A percentile compares a stretch with the other conserved stretches of the same genome.
Conservation (phyloP, 2,888 invertebrate genomes). For the Lochmaea crataegi region DNA sequence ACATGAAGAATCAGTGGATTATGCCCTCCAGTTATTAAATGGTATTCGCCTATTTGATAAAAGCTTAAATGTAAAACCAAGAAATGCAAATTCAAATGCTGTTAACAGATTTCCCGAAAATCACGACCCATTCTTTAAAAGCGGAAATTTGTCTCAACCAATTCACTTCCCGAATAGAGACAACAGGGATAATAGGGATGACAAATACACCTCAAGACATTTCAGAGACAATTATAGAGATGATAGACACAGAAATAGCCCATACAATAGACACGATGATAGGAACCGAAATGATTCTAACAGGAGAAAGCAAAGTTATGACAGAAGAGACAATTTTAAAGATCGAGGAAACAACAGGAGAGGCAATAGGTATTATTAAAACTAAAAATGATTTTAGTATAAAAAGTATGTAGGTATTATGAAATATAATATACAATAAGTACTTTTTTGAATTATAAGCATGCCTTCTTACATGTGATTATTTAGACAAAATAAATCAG, state of each 20-base stretch:
- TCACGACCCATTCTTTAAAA: background rate
- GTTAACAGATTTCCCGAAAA: conserved; percentile 34
- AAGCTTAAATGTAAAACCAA: conserved; percentile 67
- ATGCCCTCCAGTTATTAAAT: conserved; percentile 79
- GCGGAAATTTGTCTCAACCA: background rate
- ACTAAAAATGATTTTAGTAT: background rate
- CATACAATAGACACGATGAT: conserved; percentile 36
- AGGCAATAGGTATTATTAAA: conserved; percentile 34
- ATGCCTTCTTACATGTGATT: background rate
- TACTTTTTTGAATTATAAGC: background rate
- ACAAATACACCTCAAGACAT: background rate
- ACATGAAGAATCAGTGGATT: conserved; percentile 80
- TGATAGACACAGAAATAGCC: conserved; percentile 38
- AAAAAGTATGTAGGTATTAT: background rate
- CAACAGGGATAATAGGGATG: conserved; percentile 20
- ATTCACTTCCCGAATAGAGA: conserved; percentile 10
- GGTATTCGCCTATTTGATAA: conserved; percentile 77
- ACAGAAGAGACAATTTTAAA: conserved; percentile 38
- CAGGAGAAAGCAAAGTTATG: conserved; percentile 34
- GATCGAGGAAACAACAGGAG: conserved; percentile 34
- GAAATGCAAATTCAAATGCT: conserved; percentile 49
- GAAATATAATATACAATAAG: background rate
- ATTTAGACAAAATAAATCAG: no score
- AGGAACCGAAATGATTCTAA: conserved; percentile 31
- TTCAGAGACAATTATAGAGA: conserved; percentile 34